phyloP scores from a whole-genome alignment of 2,797 vertebrate genomes.

The Loriculus beryllinus region DNA sequence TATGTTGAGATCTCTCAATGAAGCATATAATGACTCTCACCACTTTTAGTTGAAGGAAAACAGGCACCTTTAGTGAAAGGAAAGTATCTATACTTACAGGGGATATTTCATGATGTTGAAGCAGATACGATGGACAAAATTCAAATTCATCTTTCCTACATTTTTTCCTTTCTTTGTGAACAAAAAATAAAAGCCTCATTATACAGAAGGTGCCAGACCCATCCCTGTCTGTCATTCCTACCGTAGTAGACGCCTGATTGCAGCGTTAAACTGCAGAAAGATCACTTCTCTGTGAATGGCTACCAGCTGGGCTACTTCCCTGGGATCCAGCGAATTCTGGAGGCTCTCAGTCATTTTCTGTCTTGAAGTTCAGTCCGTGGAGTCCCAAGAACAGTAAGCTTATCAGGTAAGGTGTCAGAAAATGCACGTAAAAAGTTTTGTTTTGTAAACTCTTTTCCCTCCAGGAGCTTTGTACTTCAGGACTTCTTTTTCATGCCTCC shows the following conservation, averaged over 20 bases:
- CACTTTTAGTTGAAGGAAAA: background rate
- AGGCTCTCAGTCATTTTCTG: constrained; percentile 74
- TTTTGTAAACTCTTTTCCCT: background rate
- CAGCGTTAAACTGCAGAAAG: constrained; percentile 75
- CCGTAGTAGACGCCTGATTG: constrained; percentile 71
- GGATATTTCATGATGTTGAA: background rate
- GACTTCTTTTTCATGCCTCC: background rate
- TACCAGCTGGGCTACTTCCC: constrained; percentile 66
- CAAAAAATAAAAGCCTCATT: background rate
- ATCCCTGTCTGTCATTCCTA: constrained; percentile 7
- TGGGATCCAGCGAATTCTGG: constrained; percentile 67
- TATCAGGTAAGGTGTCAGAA: background rate
- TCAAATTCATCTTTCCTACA: background rate
- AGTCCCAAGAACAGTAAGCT: background rate
- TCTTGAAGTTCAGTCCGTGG: constrained; percentile 76
- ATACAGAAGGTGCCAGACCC: background rate
- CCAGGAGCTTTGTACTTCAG: background rate
- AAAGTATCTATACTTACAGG: background rate
- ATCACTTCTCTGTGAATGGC: constrained; percentile 72
- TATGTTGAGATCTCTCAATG: background rate
- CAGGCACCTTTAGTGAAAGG: background rate
- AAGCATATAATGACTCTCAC: background rate
- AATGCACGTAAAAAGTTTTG: background rate
- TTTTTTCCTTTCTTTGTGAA: background rate
- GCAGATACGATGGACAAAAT: background rate